Conservation (phyloP, 2,888 invertebrate genomes). For the Eustalomyia histrio region DNA sequence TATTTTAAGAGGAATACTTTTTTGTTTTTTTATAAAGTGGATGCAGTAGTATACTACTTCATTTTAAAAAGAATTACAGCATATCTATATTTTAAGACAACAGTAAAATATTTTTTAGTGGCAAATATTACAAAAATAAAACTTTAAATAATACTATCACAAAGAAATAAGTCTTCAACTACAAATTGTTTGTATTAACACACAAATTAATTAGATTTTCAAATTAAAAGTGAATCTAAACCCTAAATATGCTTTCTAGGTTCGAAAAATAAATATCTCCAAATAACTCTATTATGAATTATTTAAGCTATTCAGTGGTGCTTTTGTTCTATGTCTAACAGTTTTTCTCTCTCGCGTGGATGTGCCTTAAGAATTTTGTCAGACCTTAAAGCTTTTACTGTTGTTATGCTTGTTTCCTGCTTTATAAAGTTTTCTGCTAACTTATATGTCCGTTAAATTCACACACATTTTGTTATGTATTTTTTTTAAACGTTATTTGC, state of each 20-base stretch:
- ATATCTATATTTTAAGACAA: neutral
- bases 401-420: neutral
- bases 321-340: no score
- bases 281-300: no score
- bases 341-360: no score
- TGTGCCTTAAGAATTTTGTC: neutral
- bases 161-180: no score
- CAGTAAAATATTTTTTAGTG: neutral
- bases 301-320: no score
- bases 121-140: neutral
- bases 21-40: conserved; percentile 47
- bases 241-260: no score
- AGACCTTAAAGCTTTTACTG: conserved; percentile 21
- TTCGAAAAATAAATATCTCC: no score
- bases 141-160: no score
- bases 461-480: neutral
- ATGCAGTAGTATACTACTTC: conserved; percentile 45
- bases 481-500: conserved; percentile 31
- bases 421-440: conserved; percentile 4
- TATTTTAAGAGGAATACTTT: neutral
- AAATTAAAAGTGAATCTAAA: no score
- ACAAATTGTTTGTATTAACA: no score
- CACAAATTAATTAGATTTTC: no score
- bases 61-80: conserved; percentile 1
- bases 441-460: conserved; percentile 24